Conservation (phyloP, 2,113 vertebrate genomes). For the Acanthisitta chloris region DNA sequence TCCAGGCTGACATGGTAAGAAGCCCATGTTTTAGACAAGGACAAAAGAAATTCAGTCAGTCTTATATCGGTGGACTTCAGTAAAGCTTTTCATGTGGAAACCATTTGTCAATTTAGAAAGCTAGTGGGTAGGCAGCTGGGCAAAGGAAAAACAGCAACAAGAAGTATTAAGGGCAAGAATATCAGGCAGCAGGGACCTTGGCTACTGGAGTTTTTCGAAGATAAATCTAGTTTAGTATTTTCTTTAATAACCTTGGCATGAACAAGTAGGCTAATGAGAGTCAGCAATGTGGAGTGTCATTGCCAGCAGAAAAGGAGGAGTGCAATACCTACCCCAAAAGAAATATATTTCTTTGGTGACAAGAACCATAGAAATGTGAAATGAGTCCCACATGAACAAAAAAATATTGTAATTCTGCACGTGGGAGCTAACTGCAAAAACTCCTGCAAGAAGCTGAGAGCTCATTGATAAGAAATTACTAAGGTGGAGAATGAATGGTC, state of each 20-base stretch:
- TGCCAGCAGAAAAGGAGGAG: not conserved
- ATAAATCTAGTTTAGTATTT: not conserved
- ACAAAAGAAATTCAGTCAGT: not conserved
- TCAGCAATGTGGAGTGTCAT: not conserved
- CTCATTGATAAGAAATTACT: constrained; percentile 17
- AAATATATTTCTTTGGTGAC: not conserved
- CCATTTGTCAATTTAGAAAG: not conserved
- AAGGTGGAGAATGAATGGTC: not conserved
- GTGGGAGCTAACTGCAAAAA: not conserved
- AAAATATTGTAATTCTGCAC: not conserved
- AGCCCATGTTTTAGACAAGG: not conserved
- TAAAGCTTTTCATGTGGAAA: not conserved
- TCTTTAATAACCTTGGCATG: not conserved
- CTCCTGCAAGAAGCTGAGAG: not conserved
- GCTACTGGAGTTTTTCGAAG: not conserved
- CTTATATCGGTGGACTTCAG: not conserved
- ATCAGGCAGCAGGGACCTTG: not conserved
- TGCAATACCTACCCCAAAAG: not conserved
- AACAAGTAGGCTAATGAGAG: not conserved
- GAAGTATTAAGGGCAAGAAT: not conserved
- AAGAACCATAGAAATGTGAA: not conserved
- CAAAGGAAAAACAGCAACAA: not conserved
- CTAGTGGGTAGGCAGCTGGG: not conserved
- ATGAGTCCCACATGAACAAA: not conserved
- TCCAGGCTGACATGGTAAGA: not conserved